Evolutionary conservation across 2,113 vertebrate species (phyloP), one percentile per base, ranked within the genome.

Genomic region (Irena cyanogastra): DNA sequence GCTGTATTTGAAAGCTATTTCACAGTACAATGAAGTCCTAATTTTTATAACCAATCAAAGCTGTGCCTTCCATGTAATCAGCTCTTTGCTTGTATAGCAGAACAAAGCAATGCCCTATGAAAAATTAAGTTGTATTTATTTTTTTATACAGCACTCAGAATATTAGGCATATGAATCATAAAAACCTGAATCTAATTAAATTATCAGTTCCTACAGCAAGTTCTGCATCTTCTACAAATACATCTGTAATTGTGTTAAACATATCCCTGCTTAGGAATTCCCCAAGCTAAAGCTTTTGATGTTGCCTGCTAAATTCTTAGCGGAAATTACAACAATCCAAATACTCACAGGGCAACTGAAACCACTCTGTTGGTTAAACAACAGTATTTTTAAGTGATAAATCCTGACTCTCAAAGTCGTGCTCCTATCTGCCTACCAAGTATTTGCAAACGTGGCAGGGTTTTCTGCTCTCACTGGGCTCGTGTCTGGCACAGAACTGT

Each of bases 181-280:
- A 78, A 95, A 93, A 83, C 26, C 50, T 86, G 94, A 88, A 95
- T 93, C 60, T 96, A 96, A 96, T 97, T 96, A 93, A 95, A 93
- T 93, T 93, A 95, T 82, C 68, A 77, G 52, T 83, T 91, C 79
- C 87, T 91, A 94, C 56, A 93, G 92, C 83, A 85, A 96, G 79
- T 88, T 94, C 88, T 91, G 76, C 79, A 83, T 92, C 88, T 94
- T 87, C 93, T 93, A 88, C 94, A 90, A 96, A 78, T 88, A 90
- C 60, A 68, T 89, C 52, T 92, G 77, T 96, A 94, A 95, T 90
- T 64, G 59, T 94, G 95, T 94, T 95, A 95, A 94, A 93, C 77
- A 71, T 90, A 94, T 57, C 72, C 44, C 44, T 78, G 60, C 83
- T 83, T 89, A 81, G 71, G 88, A 95, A 92, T 90, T 96, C 83